phyloP scores from a whole-genome alignment of 2,888 invertebrate species.

The Seira ritae region DNA sequence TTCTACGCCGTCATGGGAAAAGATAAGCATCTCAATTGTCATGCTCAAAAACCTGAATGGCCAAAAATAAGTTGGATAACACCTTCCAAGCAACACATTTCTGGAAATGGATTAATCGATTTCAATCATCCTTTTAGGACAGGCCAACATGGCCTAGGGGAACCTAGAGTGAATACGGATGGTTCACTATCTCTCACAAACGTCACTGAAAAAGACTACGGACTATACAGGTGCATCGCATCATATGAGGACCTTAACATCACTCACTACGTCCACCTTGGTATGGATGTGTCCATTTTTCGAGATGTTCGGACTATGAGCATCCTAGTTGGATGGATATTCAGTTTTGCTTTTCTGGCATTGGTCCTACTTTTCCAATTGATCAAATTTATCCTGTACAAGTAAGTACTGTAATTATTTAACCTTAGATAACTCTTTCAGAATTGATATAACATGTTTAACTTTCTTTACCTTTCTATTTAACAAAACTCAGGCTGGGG shows the following conservation, averaged over 20 bases:
- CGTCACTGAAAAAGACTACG: constrained; percentile 82
- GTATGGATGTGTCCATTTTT: constrained; percentile 91
- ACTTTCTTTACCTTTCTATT: neutral
- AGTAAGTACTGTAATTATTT: constrained; percentile 32
- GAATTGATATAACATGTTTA: too few species aligned
- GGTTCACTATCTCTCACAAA: constrained; percentile 88
- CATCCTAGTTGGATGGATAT: constrained; percentile 86
- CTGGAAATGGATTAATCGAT: neutral
- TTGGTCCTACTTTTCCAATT: constrained; percentile 88
- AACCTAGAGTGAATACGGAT: constrained; percentile 84
- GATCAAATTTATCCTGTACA: constrained; percentile 82
- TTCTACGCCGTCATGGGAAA: constrained; percentile 79
- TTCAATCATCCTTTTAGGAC: neutral
- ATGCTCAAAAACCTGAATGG: constrained; percentile 84
- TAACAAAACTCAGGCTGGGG: constrained; percentile 60
- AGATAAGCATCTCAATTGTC: constrained; percentile 86
- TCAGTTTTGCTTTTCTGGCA: constrained; percentile 87
- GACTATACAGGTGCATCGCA: constrained; percentile 90
- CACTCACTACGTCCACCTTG: constrained; percentile 85
- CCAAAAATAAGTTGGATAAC: constrained; percentile 93
- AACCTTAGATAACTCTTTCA: neutral
- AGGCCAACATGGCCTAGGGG: constrained; percentile 66
- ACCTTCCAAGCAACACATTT: constrained; percentile 66
- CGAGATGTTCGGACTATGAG: constrained; percentile 89
- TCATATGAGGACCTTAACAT: constrained; percentile 86